phyloP scores from a whole-genome alignment of 2,113 vertebrate species.

The Peromyscus maniculatus region DNA sequence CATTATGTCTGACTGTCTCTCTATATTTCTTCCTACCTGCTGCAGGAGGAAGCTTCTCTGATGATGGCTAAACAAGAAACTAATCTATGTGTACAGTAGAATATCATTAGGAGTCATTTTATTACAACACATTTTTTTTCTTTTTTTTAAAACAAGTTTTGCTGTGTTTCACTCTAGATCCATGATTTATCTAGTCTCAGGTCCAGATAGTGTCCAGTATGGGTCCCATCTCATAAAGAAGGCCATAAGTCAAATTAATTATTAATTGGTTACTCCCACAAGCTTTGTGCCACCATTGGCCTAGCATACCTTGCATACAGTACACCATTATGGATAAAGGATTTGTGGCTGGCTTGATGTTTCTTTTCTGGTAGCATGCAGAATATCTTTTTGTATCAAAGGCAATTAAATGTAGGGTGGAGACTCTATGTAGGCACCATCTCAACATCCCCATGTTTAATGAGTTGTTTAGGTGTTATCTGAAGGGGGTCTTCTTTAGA shows the following conservation, averaged over 20 bases:
- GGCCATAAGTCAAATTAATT: neutral
- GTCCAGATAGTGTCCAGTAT: too few species aligned
- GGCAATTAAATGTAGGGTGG: neutral
- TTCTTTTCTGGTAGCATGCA: neutral
- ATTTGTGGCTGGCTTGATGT: neutral
- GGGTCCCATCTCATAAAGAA: neutral
- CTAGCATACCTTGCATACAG: neutral
- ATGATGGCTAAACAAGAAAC: neutral
- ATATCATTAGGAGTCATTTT: neutral
- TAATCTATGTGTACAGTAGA: neutral
- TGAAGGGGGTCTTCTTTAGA: slow-evolving; percentile 1
- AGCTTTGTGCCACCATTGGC: neutral
- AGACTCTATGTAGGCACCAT: neutral
- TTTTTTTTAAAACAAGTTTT: neutral
- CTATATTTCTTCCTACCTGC: neutral
- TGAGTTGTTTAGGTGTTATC: neutral
- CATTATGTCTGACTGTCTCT: neutral
- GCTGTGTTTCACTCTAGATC: neutral
- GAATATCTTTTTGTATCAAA: neutral
- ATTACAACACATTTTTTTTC: neutral
- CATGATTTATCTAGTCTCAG: neutral
- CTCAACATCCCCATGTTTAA: neutral
- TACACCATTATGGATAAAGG: neutral
- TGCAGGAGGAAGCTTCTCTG: neutral
- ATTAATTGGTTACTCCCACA: neutral